Percentiles rank a stretch among this genome's conserved stretches.
Conservation (phyloP, 2,113 vertebrate genomes). For the Notiomystis cincta region DNA sequence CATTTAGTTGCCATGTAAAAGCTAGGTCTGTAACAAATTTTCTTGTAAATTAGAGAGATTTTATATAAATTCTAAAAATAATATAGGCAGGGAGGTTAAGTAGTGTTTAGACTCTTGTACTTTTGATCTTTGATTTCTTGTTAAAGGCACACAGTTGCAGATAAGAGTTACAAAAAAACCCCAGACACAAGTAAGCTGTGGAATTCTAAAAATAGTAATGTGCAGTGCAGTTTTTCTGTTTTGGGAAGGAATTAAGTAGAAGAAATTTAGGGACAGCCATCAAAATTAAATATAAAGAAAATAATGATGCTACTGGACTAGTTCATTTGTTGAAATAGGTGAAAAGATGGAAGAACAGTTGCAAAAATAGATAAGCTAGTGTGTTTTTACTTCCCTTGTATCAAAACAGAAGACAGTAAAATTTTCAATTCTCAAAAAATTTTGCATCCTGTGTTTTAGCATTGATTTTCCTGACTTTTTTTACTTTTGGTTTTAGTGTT, state of each 20-base stretch:
- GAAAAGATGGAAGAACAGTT: neutral
- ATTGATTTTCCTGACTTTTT: neutral
- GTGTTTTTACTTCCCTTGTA: neutral
- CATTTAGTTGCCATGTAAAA: neutral
- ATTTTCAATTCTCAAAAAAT: neutral
- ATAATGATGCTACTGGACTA: neutral
- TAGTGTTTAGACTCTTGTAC: neutral
- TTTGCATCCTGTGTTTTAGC: neutral
- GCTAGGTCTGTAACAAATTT: neutral
- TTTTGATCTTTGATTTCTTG: neutral
- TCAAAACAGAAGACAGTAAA: neutral
- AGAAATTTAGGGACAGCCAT: neutral
- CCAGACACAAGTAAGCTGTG: neutral
- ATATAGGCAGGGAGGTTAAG: neutral
- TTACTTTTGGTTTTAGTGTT: constrained; percentile 66
- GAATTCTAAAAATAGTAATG: neutral
- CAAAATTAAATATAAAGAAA: neutral
- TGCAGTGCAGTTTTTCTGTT: neutral
- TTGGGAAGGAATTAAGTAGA: neutral
- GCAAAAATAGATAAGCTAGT: neutral
- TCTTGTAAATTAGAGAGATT: neutral
- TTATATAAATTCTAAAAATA: neutral
- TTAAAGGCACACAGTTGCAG: neutral
- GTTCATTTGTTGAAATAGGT: neutral
- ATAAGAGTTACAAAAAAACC: neutral